Percentiles rank a stretch among this genome's conserved stretches.
Conservation (phyloP, 37 sponge, comb jelly and placozoan species). For the Dysidea cf. avara region DNA sequence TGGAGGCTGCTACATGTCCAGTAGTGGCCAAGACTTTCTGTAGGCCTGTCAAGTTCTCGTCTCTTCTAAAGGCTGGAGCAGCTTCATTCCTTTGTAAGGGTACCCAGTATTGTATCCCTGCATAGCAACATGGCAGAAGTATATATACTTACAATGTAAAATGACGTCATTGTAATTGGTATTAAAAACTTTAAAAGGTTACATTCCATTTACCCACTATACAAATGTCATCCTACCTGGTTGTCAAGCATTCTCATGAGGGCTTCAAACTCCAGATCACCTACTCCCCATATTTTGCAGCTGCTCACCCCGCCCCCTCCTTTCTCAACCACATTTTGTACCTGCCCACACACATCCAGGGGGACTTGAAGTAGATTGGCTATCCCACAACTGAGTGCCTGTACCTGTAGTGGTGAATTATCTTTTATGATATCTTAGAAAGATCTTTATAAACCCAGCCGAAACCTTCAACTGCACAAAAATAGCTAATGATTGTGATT, state of each 20-base stretch:
- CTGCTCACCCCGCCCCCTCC: constrained; percentile 32
- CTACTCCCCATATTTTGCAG: constrained; percentile 22
- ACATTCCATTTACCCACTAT: not conserved
- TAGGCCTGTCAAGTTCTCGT: too few species aligned
- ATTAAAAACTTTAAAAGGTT: too few species aligned
- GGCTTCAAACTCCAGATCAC: constrained; percentile 84
- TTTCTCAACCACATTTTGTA: not conserved
- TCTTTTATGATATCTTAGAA: too few species aligned
- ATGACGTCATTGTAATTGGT: too few species aligned
- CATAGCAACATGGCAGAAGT: too few species aligned
- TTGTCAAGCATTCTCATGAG: constrained; percentile 88
- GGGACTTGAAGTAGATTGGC: constrained; percentile 12
- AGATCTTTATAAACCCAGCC: too few species aligned
- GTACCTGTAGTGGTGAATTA: too few species aligned
- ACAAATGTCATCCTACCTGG: constrained; percentile 33
- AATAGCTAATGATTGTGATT: too few species aligned
- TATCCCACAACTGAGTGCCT: constrained; percentile 51
- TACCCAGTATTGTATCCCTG: constrained; percentile 84
- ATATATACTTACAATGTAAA: too few species aligned
- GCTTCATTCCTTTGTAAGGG: constrained; percentile 53
- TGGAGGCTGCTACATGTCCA: too few species aligned
- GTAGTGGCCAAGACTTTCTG: too few species aligned
- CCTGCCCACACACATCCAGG: not conserved
- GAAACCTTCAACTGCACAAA: too few species aligned
- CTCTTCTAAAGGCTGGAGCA: constrained; percentile 27